Evolutionary conservation across 2,888 invertebrate species (phyloP), one percentile per base, ranked within the genome.

Genomic region (Nemoura dubitans): DNA sequence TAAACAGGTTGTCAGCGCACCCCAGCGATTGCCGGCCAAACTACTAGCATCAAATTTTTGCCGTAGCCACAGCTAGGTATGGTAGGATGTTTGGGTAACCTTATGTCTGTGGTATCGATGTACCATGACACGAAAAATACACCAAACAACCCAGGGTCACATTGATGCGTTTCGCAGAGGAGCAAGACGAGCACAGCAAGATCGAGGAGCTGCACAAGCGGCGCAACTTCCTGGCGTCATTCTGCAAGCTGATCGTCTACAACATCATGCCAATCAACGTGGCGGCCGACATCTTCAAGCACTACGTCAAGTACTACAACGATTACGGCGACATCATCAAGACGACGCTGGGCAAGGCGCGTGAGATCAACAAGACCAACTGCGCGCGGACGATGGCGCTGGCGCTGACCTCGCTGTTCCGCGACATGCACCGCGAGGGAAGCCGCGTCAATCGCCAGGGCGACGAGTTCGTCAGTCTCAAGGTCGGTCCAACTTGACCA

Each of bases 301-400:
- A 99, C 91, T 99, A 99, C 92, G 98, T 98, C 87, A 98, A 97
- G 95, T 98, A 97, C 91, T 98, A 98, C 92, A 98, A 98, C 91
- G 98, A 99, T 92, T 99, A 98, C 92, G 99, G 99, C 85, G 99
- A 99, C 92, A 99, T 99, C 85, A 96, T 99, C 89, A 99, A 99
- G 93, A 96, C 98, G 59, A 98, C 99, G 14, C 93, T 99, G 89
- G 97, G 97, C 89, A 99, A 99, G 92, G 98, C 98, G 16, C 94
- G 99, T 89, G 99, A 99, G 93, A 98, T 99, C 89, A 98, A 98
- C 93, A 99, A 98, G 92, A 96, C 98, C 77, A 97, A 96, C 91
- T 99, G 98, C 92, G 98, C 99, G 7, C 94, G 98, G 89, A 98
- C 98, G 1, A 97, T 99, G 95, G 96, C 97, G 89, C 93, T 97